These are phyloP conservation scores for Matsumyia berberina DNA, from an alignment of 2,888 invertebrate species.

Conservation along the genomic window DNA sequence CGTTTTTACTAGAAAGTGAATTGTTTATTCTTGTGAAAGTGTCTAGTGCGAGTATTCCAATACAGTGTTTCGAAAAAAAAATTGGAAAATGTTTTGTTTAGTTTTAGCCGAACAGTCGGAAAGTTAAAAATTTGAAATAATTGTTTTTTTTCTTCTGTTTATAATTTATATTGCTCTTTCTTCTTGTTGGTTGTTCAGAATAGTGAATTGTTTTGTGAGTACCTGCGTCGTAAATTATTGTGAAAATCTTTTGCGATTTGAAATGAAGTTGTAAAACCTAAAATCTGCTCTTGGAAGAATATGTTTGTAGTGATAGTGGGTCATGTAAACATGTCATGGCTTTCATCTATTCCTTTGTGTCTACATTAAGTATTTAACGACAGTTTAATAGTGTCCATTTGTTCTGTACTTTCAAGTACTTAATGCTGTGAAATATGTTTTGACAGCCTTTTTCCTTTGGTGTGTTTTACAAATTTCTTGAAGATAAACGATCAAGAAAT, in stretches of 20 bases:
- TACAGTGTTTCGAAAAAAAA: conserved; percentile 26
- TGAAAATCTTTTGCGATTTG: neutral
- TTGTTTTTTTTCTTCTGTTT: conserved; percentile 32
- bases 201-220: neutral
- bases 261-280: neutral
- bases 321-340: too few species aligned
- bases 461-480: too few species aligned
- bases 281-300: too few species aligned
- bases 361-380: too few species aligned
- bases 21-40: conserved; percentile 37
- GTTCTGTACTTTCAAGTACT: too few species aligned
- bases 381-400: too few species aligned
- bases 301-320: too few species aligned
- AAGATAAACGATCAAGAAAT: too few species aligned
- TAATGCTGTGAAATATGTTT: too few species aligned
- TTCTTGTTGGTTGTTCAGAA: neutral
- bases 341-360: too few species aligned
- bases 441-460: too few species aligned
- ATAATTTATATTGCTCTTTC: conserved; percentile 17
- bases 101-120: conserved; percentile 1
- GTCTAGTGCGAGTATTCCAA: conserved; percentile 28
- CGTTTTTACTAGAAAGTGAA: neutral
- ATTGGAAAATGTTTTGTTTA: conserved; percentile 40
- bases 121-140: conserved; percentile 45
- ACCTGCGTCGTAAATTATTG: neutral